A percentile compares a stretch with the other conserved stretches of the same genome.
Evolutionary conservation across 2,888 invertebrate genomes (phyloP).

Genomic region (Leptodirus hochenwartii): DNA sequence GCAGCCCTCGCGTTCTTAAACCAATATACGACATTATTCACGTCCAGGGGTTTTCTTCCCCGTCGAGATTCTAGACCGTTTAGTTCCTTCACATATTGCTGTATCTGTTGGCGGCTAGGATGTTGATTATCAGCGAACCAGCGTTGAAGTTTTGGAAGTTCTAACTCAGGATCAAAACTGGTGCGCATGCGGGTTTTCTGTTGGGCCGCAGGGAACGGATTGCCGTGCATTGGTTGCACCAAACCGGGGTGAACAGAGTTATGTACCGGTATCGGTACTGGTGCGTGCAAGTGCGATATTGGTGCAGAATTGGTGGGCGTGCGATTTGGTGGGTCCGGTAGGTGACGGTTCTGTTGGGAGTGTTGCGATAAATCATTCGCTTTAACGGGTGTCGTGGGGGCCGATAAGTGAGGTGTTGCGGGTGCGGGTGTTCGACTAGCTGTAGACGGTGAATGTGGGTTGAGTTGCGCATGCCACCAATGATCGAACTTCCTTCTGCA

Average conservation of each 20-base stretch:
- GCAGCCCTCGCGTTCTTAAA: constrained; percentile 96
- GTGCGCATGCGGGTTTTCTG: constrained; percentile 91
- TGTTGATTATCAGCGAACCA: constrained; percentile 98
- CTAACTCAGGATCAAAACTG: constrained; percentile 91
- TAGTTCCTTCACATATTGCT: constrained; percentile 84
- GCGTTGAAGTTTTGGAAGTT: constrained; percentile 85
- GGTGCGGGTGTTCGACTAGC: constrained; percentile 28
- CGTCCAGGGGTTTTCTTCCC: constrained; percentile 84
- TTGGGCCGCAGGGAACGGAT: constrained; percentile 54
- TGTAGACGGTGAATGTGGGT: constrained; percentile 34
- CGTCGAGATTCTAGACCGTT: constrained; percentile 83
- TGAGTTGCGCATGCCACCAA: constrained; percentile 70
- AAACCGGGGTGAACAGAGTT: constrained; percentile 67
- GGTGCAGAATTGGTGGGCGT: constrained; percentile 4
- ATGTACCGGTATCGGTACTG: too few species aligned
- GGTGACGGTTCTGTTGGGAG: constrained; percentile 27
- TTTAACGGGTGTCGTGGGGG: constrained; percentile 7
- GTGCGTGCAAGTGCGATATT: constrained; percentile 18
- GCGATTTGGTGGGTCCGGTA: constrained; percentile 33
- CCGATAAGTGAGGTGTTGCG: constrained; percentile 17
- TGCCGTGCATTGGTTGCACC: constrained; percentile 59
- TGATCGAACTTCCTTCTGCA: constrained; percentile 76
- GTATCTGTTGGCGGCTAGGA: constrained; percentile 91
- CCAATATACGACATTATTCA: constrained; percentile 93
- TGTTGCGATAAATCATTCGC: constrained; percentile 23